These are phyloP conservation scores for Cyprinus carpio DNA, from an alignment of 2,113 vertebrate genomes.

Conservation along the genomic window DNA sequence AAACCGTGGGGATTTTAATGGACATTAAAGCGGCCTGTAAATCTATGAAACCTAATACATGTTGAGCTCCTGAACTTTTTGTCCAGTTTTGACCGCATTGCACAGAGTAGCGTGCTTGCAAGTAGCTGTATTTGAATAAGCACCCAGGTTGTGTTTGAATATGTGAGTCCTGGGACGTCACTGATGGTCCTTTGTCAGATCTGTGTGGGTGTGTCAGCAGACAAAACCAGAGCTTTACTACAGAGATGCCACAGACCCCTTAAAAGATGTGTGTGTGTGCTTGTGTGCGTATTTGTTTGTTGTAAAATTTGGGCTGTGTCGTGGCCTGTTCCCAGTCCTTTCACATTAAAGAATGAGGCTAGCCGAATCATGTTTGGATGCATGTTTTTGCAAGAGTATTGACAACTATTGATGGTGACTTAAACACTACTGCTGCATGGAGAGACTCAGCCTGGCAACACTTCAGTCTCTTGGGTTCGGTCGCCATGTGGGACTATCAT, in stretches of 20 bases:
- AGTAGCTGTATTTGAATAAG: slow-evolving; percentile 44
- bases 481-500: slow-evolving; percentile 72
- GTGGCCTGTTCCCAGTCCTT: slow-evolving; percentile 15
- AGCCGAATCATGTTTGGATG: slow-evolving; percentile 8
- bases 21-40: not conserved
- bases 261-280: slow-evolving; percentile 4
- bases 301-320: slow-evolving; percentile 11
- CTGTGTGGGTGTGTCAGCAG: slow-evolving; percentile 48
- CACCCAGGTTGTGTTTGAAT: slow-evolving; percentile 27
- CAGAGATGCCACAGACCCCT: slow-evolving; percentile 27
- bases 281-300: slow-evolving; percentile 36
- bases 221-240: slow-evolving; percentile 35
- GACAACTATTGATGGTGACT: not conserved
- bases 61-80: not conserved
- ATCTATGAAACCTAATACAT: not conserved
- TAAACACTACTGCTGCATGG: slow-evolving; percentile 32
- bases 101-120: not conserved
- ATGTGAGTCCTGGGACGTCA: slow-evolving; percentile 28
- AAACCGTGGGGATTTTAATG: not conserved
- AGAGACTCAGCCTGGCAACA: slow-evolving; percentile 70
- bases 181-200: slow-evolving; percentile 49
- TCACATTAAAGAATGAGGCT: not conserved
- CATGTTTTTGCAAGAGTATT: slow-evolving; percentile 11
- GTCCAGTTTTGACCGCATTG: slow-evolving; percentile 5
- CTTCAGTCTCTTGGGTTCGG: slow-evolving; percentile 64